A percentile compares a stretch with the other conserved stretches of the same genome.
These are phyloP conservation scores for Helleia helle DNA, from an alignment of 2,888 invertebrate genomes.

Conservation along the genomic window DNA sequence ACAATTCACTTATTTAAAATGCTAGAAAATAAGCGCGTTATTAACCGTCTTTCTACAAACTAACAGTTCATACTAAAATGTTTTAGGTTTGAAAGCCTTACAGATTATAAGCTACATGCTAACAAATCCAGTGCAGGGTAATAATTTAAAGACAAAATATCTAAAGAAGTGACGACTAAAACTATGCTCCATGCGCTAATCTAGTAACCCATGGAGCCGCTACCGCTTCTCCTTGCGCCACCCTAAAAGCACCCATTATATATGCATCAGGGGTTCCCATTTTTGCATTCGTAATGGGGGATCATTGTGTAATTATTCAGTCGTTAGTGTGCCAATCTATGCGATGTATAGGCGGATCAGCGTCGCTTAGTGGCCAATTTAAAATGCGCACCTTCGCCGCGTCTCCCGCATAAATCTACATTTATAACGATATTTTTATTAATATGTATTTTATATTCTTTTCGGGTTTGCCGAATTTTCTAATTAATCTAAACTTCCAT, in stretches of 20 bases:
- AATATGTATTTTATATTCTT: conserved; percentile 20
- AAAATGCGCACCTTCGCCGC: conserved; percentile 30
- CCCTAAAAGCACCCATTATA: conserved; percentile 38
- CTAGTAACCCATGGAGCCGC: too few species aligned
- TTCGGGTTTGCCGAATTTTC: conserved; percentile 11
- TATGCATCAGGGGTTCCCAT: conserved; percentile 59
- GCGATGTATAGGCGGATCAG: conserved; percentile 23
- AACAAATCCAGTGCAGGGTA: too few species aligned
- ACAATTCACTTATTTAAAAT: too few species aligned
- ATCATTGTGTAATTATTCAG: conserved; percentile 69
- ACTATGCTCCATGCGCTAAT: too few species aligned
- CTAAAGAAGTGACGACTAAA: too few species aligned
- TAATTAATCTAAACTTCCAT: conserved; percentile 16
- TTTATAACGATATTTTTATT: conserved; percentile 21
- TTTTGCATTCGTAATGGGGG: conserved; percentile 68
- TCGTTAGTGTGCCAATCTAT: conserved; percentile 63
- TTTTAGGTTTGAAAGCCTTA: too few species aligned
- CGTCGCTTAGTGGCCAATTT: conserved; percentile 30
- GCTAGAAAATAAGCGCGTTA: too few species aligned
- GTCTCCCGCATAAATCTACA: conserved; percentile 27
- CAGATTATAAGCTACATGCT: too few species aligned
- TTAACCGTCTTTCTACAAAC: too few species aligned
- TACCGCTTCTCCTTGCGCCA: conserved; percentile 29
- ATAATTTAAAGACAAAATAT: too few species aligned
- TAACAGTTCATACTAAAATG: too few species aligned